These are phyloP conservation scores for Sinohyriopsis cumingii DNA, from an alignment of 2,888 invertebrate species.

Conservation along the genomic window DNA sequence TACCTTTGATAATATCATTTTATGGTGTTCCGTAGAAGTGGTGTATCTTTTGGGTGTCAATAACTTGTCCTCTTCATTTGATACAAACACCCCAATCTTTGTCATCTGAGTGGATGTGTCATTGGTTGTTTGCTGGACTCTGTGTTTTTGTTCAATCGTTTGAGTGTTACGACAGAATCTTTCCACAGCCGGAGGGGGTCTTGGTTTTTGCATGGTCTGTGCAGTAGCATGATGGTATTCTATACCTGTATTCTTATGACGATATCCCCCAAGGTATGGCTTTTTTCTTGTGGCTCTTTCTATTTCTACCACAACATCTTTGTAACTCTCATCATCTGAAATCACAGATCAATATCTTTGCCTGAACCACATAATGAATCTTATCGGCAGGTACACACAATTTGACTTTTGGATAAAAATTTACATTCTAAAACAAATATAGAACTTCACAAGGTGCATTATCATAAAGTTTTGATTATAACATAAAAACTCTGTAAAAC, in stretches of 20 bases:
- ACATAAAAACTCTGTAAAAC: too few species aligned
- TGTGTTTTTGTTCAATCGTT: constrained; percentile 65
- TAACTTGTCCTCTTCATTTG: constrained; percentile 68
- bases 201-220: constrained; percentile 79
- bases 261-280: constrained; percentile 87
- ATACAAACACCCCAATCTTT: constrained; percentile 69
- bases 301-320: constrained; percentile 71
- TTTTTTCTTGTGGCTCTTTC: constrained; percentile 75
- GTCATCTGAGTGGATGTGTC: constrained; percentile 72
- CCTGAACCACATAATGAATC: background rate
- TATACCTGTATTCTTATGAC: constrained; percentile 80
- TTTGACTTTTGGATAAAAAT: too few species aligned
- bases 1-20: constrained; percentile 60
- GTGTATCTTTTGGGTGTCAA: constrained; percentile 67
- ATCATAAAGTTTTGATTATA: too few species aligned
- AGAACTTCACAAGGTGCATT: too few species aligned
- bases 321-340: constrained; percentile 58
- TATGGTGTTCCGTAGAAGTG: constrained; percentile 68
- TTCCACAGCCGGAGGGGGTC: constrained; percentile 55
- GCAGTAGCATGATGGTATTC: constrained; percentile 87
- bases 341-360: background rate
- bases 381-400: too few species aligned
- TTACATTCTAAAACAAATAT: too few species aligned
- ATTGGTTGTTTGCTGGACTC: constrained; percentile 68
- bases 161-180: constrained; percentile 71